Percentiles rank a stretch among this genome's conserved stretches.
Evolutionary conservation across 2,888 invertebrate species (phyloP).

Genomic region (Adela reaumurella): DNA sequence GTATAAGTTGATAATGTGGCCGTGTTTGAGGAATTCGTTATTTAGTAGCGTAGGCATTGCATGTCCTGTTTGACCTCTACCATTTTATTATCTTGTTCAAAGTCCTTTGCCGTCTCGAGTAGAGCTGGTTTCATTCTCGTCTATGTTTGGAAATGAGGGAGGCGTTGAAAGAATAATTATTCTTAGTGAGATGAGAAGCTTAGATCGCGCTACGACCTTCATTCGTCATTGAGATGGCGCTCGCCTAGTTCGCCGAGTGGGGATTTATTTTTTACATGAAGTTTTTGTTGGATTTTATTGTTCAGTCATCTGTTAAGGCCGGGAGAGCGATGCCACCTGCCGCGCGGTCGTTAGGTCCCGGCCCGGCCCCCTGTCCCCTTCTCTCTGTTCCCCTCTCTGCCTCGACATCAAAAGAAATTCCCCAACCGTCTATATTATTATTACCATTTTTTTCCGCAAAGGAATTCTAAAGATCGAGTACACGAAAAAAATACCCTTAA

Average conservation of each 20-base stretch:
- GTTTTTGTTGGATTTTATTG: neutral
- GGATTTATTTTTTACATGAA: neutral
- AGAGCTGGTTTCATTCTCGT: too few relatives aligned
- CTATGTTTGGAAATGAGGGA: too few relatives aligned
- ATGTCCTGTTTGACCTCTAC: too few relatives aligned
- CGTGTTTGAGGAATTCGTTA: too few relatives aligned
- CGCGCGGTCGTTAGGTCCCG: neutral
- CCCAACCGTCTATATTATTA: conserved; percentile 48
- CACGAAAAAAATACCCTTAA: neutral
- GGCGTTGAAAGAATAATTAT: too few relatives aligned
- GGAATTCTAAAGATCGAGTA: neutral
- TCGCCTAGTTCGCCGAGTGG: neutral
- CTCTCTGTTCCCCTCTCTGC: conserved; percentile 4
- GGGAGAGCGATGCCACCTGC: neutral
- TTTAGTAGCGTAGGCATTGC: too few relatives aligned
- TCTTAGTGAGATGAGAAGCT: too few relatives aligned
- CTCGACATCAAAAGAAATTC: conserved; percentile 40
- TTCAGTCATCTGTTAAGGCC: neutral
- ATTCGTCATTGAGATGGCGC: neutral
- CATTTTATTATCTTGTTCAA: too few relatives aligned
- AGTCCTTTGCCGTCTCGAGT: too few relatives aligned
- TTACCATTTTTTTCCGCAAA: conserved; percentile 17
- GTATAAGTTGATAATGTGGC: too few relatives aligned
- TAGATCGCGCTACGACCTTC: neutral
- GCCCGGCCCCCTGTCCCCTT: neutral